Evolutionary conservation across 2,888 invertebrate species (phyloP).

Genomic region (Lepas anatifera): DNA sequence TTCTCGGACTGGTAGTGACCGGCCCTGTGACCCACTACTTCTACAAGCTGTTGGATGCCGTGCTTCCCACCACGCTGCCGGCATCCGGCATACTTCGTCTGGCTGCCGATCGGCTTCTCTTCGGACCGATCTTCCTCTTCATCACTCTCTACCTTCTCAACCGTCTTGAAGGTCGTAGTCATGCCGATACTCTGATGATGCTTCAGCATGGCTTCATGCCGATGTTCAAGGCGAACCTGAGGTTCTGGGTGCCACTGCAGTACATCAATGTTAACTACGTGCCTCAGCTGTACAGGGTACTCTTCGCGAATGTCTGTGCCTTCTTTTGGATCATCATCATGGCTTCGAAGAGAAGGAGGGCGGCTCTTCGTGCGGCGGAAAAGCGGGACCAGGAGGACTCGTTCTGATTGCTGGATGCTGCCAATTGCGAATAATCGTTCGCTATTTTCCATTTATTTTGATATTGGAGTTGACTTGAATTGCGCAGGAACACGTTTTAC

Average conservation of each 20-base stretch:
- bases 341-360: conserved; percentile 20
- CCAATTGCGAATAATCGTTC: too few relatives aligned
- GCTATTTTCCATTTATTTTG: too few relatives aligned
- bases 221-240: conserved; percentile 20
- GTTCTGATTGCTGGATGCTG: too few relatives aligned
- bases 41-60: conserved; percentile 18
- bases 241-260: conserved; percentile 21
- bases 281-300: conserved; percentile 18
- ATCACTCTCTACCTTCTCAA: conserved; percentile 18
- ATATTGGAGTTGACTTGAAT: too few relatives aligned
- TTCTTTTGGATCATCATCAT: conserved; percentile 22
- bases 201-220: conserved; percentile 15
- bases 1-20: conserved; percentile 16
- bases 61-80: conserved; percentile 5
- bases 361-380: conserved; percentile 12
- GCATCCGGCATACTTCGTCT: conserved; percentile 17
- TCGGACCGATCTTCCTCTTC: conserved; percentile 18
- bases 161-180: conserved; percentile 16
- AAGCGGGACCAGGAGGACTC: not conserved
- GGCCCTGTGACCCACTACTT: conserved; percentile 20
- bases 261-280: conserved; percentile 21
- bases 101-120: conserved; percentile 17
- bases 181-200: not conserved
- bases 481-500: too few relatives aligned
- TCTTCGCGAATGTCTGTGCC: conserved; percentile 20